phyloP scores from a whole-genome alignment of 2,888 invertebrate genomes.

The Tipula confusa region DNA sequence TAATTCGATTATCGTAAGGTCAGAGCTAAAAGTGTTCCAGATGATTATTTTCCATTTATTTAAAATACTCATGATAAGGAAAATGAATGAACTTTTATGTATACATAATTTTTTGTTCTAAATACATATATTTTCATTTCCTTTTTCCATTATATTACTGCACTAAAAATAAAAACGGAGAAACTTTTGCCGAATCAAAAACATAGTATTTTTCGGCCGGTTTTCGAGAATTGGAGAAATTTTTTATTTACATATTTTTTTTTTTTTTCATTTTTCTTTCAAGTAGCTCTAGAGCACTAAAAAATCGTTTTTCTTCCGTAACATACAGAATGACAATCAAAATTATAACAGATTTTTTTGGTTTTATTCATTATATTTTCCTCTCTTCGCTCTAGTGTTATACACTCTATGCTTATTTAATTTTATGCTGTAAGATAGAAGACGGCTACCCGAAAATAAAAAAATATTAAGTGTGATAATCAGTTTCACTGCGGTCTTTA shows the following conservation, averaged over 20 bases:
- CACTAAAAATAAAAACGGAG: background rate
- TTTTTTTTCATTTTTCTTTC: background rate
- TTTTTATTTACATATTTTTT: too few species aligned
- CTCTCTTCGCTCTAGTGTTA: background rate
- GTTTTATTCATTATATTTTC: background rate
- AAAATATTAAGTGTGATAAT: constrained; percentile 29
- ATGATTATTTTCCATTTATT: background rate
- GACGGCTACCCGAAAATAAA: background rate
- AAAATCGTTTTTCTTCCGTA: background rate
- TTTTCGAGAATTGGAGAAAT: background rate
- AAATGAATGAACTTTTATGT: background rate
- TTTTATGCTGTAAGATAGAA: background rate
- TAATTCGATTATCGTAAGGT: background rate
- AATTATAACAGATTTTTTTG: background rate
- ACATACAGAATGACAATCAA: background rate
- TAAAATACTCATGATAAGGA: background rate
- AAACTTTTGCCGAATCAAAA: background rate
- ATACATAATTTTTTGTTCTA: background rate
- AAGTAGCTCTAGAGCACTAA: background rate
- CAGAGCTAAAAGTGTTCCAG: background rate
- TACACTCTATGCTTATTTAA: background rate
- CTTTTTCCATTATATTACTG: background rate
- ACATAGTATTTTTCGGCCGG: background rate
- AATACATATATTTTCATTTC: background rate
- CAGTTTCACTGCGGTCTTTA: constrained; percentile 29